Base-by-base conservation (phyloP, 2,797 vertebrate genomes). In the Sebastiscus albofasciatus region DNA sequence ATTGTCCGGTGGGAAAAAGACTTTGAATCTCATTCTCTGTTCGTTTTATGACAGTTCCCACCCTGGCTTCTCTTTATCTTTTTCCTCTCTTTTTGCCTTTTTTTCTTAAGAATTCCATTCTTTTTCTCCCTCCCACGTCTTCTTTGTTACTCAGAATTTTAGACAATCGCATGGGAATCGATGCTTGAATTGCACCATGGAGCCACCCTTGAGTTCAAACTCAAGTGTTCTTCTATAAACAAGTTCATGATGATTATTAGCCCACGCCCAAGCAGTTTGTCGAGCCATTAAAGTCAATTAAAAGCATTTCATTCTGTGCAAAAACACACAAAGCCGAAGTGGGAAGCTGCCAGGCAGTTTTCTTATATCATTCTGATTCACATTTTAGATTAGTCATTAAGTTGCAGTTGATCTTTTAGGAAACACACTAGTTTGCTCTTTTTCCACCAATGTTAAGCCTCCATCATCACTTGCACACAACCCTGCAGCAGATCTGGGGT, bases 1-100 rank as follows among this genome's bases (percentile, higher is more conserved):
- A 93, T 91, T 88, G 89, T 93, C 91, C 78, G 55, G 42, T 89
- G 87, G 90, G 89, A 73, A 75, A 87, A 88, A 74, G 66, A 79
- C 83, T 87, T 92, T 87, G 84, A 88, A 90, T 83, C 89, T 74
- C 75, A 3, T 81, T 83, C 90, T 89, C 79, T 80, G 72, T 85
- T 83, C 72, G 33, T 79, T 89, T 90, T 90, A 90, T 81, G 83
- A 83, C 81, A 65, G 59, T 85, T 93, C 89, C 85, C 88, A 86
- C 72, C 77, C 78, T 72, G 74, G 52, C 73, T 77, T 82, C 72
- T 78, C 77, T 86, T 89, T 82, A 80, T 86, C 78, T 84, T 75
- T 46, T 80, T 75, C 67, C 55, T 87, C 56, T 66, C 52, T 42
- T 72, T 70, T 39, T 77, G 33, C 18, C 29, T 71, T 27, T 62